Base-by-base conservation (phyloP, 2,888 invertebrate genomes). In the Limnephilus rhombicus region DNA sequence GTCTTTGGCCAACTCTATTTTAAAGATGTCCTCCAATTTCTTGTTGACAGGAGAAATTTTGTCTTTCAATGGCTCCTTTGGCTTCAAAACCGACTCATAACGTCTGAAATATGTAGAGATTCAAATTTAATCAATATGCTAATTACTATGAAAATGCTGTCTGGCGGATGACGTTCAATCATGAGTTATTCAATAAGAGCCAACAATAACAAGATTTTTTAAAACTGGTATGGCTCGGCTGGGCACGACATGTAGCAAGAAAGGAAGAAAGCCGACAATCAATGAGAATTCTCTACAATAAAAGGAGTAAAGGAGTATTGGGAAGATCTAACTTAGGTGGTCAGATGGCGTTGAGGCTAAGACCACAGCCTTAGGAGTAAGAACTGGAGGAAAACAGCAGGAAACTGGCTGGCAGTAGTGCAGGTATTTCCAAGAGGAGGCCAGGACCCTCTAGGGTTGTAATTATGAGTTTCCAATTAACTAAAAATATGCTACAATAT, bases 1-100 rank as follows among this genome's bases (percentile, higher is more conserved):
- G 94, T 98, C 97, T 94, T 96, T 95, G 0, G 98, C 96, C 92
- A 98, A 95, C 24, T 98, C 98, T 80, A 97, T 94, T 95, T 98
- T 98, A 96, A 98, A 98, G 91, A 98, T 97, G 94, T 97, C 97
- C 91, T 96, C 96, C 2, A 98, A 96, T 85, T 53, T 95, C 94
- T 93, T 96, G 96, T 94, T 96, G 96, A 18, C 96, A n/a, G 93
- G 93, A 34, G 94, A 93, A 7, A 92, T 80, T 15, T 93, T 93
- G 24, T 94, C 94, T 41, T 94, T 93, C 45, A 96, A 92, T 5
- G 95, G 94, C 94, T 95, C 94, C 95, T 98, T 98, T 0, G 98
- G 97, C 94, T 97, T 96, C 37, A 97, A 94, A 1, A 97, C 95
- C 93, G 97, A 97, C 0, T 97, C 97, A 94, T 96, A 98, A 93